phyloP scores from a whole-genome alignment of 2,797 vertebrate genomes.

The Notamacropus eugenii region DNA sequence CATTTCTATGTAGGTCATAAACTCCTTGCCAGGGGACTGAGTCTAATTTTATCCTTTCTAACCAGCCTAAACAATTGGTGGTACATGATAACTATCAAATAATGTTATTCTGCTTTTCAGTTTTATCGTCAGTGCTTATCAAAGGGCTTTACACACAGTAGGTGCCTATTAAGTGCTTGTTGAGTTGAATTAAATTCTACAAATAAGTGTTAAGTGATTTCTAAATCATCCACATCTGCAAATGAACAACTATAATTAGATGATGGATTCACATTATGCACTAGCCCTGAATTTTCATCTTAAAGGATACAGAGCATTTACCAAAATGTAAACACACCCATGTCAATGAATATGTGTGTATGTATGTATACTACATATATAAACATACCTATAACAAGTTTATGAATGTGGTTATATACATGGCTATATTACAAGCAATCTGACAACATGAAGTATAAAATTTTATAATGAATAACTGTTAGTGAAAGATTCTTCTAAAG shows the following conservation, averaged over 20 bases:
- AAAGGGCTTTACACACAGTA: not conserved
- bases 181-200: not conserved
- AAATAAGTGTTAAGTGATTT: not conserved
- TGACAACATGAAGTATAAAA: not conserved
- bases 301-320: not conserved
- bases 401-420: not conserved
- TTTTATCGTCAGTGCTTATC: not conserved
- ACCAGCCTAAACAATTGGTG: not conserved
- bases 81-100: not conserved
- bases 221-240: not conserved
- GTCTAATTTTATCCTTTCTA: not conserved
- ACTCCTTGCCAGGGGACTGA: not conserved
- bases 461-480: slow-evolving; percentile 10
- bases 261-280: not conserved
- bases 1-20: not conserved
- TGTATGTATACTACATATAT: not conserved
- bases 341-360: not conserved
- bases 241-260: not conserved
- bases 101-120: not conserved
- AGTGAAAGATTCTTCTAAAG: slow-evolving; percentile 70
- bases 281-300: not conserved
- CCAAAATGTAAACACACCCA: not conserved
- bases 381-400: not conserved
- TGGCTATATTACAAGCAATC: not conserved
- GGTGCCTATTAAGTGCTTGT: not conserved